phyloP scores from a whole-genome alignment of 2,113 vertebrate genomes.

The Scolopax mira region DNA sequence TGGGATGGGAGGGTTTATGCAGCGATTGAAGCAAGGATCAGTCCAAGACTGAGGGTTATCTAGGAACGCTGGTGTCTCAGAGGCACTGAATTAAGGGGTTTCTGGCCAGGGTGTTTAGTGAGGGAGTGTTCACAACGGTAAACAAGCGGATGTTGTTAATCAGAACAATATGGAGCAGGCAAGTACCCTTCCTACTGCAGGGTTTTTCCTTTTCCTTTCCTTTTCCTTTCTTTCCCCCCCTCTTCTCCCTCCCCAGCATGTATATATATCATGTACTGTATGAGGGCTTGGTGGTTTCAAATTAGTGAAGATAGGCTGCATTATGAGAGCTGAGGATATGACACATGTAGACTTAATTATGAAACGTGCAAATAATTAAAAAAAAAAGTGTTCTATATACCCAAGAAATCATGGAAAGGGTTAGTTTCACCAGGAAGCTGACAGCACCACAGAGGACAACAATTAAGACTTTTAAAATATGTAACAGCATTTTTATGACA shows the following conservation, averaged over 20 bases:
- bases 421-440: constrained; percentile 49
- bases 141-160: constrained; percentile 40
- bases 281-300: background rate
- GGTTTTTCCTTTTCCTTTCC: background rate
- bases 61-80: background rate
- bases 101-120: constrained; percentile 27
- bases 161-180: constrained; percentile 4
- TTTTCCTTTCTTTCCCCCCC: background rate
- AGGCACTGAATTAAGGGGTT: background rate
- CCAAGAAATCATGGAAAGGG: background rate
- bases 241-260: background rate
- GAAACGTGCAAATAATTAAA: background rate
- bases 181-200: background rate
- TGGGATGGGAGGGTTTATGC: background rate
- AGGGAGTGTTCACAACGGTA: background rate
- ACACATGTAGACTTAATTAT: background rate
- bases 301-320: background rate
- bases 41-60: background rate
- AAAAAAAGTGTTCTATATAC: background rate
- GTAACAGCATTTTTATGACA: constrained; percentile 57
- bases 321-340: background rate
- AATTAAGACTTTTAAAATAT: constrained; percentile 64
- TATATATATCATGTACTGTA: rapidly evolving
- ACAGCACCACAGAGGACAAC: constrained; percentile 24
- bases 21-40: background rate